phyloP scores from a whole-genome alignment of 2,888 invertebrate species.

The Dendrolimus pini region DNA sequence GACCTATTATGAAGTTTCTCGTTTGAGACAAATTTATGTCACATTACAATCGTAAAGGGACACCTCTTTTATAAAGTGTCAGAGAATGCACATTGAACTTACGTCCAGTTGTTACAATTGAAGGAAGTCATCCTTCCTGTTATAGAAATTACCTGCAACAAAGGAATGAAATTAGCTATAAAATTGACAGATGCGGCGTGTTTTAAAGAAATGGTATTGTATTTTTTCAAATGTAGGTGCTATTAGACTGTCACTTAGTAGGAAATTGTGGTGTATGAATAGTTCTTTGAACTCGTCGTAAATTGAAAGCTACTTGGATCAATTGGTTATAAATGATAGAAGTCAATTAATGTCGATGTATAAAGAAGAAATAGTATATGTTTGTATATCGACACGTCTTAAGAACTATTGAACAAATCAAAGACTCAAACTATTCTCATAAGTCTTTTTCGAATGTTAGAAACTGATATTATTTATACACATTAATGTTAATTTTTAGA shows the following conservation, averaged over 20 bases:
- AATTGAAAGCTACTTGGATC: conserved; percentile 3
- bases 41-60: conserved; percentile 29
- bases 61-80: conserved; percentile 23
- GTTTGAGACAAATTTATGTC: conserved; percentile 55
- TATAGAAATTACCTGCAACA: conserved; percentile 57
- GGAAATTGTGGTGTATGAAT: not conserved
- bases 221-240: not conserved
- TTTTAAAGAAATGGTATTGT: conserved; percentile 10
- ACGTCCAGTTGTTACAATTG: conserved; percentile 26
- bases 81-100: conserved; percentile 38
- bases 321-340: not conserved
- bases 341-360: not conserved
- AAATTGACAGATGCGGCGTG: conserved; percentile 13
- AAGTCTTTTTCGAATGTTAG: too few relatives aligned
- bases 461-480: too few relatives aligned
- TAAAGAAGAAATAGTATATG: too few relatives aligned
- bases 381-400: too few relatives aligned
- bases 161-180: conserved; percentile 30
- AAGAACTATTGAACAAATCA: too few relatives aligned
- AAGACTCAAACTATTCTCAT: too few relatives aligned
- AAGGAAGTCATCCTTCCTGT: conserved; percentile 43
- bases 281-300: not conserved
- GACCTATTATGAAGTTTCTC: conserved; percentile 24
- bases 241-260: not conserved
- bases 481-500: too few relatives aligned